Evolutionary conservation across 1,140 invertebrate species (phyloP), one percentile per base, ranked within the genome.

Genomic region (Latrodectus geometricus): DNA sequence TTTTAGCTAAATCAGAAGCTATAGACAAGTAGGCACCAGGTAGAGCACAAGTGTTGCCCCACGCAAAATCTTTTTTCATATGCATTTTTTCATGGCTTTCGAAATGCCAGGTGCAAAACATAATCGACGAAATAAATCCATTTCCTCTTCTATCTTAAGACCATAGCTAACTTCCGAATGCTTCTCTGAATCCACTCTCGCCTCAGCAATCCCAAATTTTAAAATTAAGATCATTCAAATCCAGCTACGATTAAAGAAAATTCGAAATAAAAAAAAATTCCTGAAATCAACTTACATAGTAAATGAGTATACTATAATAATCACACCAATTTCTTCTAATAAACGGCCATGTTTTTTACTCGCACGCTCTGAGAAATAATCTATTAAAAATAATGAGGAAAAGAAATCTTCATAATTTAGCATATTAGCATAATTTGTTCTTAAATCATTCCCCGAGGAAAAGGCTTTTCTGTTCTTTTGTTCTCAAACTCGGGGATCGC

Each of bases 31-130:
- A 86, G 85, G 83, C 83, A 86, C 83, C 35, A 49, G 8, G 77
- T 86, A 86, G 85, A 86, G 77, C 85, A 86, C 85, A 80, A 52
- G 85, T 86, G 69, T 86, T 86, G 85, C 77, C 76, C 77, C 85
- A 86, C 77, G 85, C 76, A n/a, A 35, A 35, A 35, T 35, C 35
- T 76, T 82, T 68, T 61, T 84, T 84, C 81, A 84, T 84, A 84
- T 61, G 54, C 73, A 35, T 84, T 82, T 35, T 82, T 82, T 73
- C 81, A 84, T 84, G 81, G 81, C 81, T 84, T 75, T 68, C 72
- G 66, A 84, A 78, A 65, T 76, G 65, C 81, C 73, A 35, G 81
- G 81, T 84, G 81, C 70, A 82, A 82, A 61, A 82, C 70, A 74
- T 52, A 76, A 76, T 61, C 74, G 54, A 52, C 23, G n/a, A 76